A percentile compares a stretch with the other conserved stretches of the same genome.
These are phyloP conservation scores for Oreortyx pictus DNA, from an alignment of 2,797 vertebrate genomes.

Conservation along the genomic window DNA sequence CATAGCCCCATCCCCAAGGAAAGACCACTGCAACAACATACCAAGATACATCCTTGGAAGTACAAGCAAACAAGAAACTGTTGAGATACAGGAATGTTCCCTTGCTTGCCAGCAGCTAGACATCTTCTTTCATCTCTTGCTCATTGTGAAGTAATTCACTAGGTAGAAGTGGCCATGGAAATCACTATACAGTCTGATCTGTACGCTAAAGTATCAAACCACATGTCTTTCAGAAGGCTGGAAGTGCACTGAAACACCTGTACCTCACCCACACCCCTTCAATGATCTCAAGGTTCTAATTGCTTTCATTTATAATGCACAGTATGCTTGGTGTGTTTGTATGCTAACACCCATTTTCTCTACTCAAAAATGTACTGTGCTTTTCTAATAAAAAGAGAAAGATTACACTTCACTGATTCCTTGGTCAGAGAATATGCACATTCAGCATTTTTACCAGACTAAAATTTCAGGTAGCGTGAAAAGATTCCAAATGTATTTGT, in stretches of 20 bases:
- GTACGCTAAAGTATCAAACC: neutral
- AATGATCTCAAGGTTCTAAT: neutral
- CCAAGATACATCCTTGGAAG: neutral
- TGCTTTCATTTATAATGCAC: neutral
- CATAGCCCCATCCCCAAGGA: neutral
- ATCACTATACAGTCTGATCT: neutral
- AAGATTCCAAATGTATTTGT: conserved; percentile 21
- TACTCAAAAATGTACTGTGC: neutral
- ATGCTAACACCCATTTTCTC: neutral
- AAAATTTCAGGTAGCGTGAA: neutral
- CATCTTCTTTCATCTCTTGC: neutral
- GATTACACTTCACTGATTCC: neutral
- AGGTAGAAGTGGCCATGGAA: neutral
- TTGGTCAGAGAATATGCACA: neutral
- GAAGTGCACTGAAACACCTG: neutral
- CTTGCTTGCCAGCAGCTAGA: neutral
- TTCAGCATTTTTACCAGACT: neutral
- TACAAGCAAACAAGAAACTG: neutral
- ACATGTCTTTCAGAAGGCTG: neutral
- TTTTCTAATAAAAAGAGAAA: neutral
- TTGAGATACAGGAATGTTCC: neutral
- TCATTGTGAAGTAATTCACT: neutral
- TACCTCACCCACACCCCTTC: neutral
- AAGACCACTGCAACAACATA: neutral
- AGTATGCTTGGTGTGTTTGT: neutral